Evolutionary conservation across 1,140 invertebrate genomes (phyloP).

Genomic region (Scaptomyza hsui): DNA sequence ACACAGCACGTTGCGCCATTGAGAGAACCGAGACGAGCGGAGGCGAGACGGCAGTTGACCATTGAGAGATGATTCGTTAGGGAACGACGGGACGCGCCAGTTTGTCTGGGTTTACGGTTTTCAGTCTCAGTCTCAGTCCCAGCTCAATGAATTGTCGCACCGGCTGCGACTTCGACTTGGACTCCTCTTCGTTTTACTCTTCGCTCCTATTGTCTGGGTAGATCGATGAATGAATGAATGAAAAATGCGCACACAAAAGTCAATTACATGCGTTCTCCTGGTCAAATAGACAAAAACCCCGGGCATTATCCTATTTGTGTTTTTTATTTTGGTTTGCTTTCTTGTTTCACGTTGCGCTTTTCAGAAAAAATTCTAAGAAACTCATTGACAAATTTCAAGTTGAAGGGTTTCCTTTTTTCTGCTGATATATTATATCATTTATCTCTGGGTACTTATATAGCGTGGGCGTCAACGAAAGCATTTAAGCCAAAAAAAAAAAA

Average conservation of each 20-base stretch:
- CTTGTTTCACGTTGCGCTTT: conserved; percentile 75
- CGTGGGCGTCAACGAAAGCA: conserved; percentile 17
- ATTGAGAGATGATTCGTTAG: conserved; percentile 73
- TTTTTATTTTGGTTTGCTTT: conserved; percentile 34
- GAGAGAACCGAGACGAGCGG: conserved; percentile 40
- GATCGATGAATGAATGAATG: conserved; percentile 43
- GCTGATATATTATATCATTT: conserved; percentile 6
- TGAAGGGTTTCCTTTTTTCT: conserved; percentile 54
- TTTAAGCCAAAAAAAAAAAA: too few species aligned
- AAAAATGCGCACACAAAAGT: conserved; percentile 66
- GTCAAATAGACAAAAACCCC: conserved; percentile 21
- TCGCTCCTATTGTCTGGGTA: conserved; percentile 26
- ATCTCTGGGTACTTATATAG: not conserved
- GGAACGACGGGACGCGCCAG: conserved; percentile 32
- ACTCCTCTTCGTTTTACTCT: conserved; percentile 28
- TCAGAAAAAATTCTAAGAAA: conserved; percentile 61
- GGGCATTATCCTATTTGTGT: conserved; percentile 51
- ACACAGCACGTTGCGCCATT: conserved; percentile 70
- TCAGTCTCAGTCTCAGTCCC: conserved; percentile 31
- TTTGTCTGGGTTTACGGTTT: conserved; percentile 42
- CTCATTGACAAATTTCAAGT: conserved; percentile 46
- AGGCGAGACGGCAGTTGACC: conserved; percentile 17
- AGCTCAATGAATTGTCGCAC: conserved; percentile 66
- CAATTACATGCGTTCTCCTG: conserved; percentile 77
- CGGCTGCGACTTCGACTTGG: conserved; percentile 7